A percentile compares a stretch with the other conserved stretches of the same genome.
These are phyloP conservation scores for Lamellibrachia luymesi DNA, from an alignment of 1,140 invertebrate species.

Conservation along the genomic window DNA sequence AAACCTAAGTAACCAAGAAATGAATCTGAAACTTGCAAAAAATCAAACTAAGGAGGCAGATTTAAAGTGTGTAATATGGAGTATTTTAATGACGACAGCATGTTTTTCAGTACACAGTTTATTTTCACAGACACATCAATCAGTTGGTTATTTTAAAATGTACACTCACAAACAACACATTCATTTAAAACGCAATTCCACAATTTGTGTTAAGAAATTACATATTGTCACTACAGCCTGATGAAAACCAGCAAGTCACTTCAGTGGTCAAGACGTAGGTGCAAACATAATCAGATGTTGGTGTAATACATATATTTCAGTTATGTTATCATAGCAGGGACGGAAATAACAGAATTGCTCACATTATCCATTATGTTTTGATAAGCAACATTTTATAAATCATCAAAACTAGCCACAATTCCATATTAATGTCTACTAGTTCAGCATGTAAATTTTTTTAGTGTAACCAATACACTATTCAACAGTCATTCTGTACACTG, in stretches of 20 bases:
- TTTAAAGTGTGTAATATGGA: too few species aligned
- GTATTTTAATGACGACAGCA: too few species aligned
- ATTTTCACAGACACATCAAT: background rate
- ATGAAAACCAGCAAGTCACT: background rate
- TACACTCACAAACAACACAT: background rate
- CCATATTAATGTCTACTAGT: too few species aligned
- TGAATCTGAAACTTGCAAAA: too few species aligned
- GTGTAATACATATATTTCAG: background rate
- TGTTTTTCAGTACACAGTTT: too few species aligned
- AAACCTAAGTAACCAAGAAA: too few species aligned
- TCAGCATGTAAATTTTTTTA: too few species aligned
- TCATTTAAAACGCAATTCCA: background rate
- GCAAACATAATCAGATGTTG: background rate
- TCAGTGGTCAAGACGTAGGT: background rate
- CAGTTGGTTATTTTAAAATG: background rate
- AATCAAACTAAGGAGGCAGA: too few species aligned
- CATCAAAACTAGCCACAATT: too few species aligned
- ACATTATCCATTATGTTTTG: background rate
- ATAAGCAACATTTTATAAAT: background rate
- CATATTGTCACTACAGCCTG: background rate
- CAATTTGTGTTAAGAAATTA: background rate
- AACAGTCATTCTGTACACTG: too few species aligned
- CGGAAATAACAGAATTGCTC: background rate
- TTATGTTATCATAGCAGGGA: background rate
- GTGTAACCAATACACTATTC: background rate